Evolutionary conservation across 2,113 vertebrate species (phyloP).

Genomic region (Eclectus roratus): DNA sequence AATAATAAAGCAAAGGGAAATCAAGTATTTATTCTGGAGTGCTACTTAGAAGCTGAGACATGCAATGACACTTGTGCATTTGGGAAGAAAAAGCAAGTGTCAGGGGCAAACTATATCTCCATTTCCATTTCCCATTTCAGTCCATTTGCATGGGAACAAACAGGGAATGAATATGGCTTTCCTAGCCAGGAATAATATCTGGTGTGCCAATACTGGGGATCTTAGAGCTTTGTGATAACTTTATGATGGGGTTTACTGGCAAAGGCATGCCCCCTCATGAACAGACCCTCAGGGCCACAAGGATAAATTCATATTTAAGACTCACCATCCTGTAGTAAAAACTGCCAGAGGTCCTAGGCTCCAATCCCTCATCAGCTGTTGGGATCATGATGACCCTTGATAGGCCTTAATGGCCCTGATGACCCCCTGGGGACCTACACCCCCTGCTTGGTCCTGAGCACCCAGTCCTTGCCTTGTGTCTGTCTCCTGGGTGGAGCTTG

Average conservation of each 20-base stretch:
- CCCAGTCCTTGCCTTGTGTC: not conserved
- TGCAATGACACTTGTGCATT: not conserved
- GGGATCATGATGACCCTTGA: fast-evolving
- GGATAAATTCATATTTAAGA: not conserved
- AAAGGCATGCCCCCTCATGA: not conserved
- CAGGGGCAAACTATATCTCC: not conserved
- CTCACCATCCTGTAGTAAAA: not conserved
- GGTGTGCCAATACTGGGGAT: not conserved
- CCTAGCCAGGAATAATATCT: not conserved
- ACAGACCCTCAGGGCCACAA: not conserved
- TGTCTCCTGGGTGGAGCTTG: not conserved
- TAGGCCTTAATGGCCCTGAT: fast-evolving
- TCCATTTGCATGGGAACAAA: not conserved
- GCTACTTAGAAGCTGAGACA: not conserved
- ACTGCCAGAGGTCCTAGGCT: not conserved
- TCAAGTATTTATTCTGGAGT: conserved; percentile 13
- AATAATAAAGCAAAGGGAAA: conserved; percentile 44
- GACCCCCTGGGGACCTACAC: not conserved
- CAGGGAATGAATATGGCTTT: not conserved
- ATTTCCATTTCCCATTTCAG: not conserved
- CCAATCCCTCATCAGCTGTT: not conserved
- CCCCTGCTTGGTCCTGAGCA: not conserved
- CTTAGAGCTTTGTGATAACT: not conserved
- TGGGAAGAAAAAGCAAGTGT: not conserved
- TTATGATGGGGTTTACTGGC: not conserved